Percentiles rank a stretch among this genome's conserved stretches.
These are phyloP conservation scores for Exaiptasia diaphana DNA, from an alignment of 64 coral and sea anemone genomes.

Conservation along the genomic window DNA sequence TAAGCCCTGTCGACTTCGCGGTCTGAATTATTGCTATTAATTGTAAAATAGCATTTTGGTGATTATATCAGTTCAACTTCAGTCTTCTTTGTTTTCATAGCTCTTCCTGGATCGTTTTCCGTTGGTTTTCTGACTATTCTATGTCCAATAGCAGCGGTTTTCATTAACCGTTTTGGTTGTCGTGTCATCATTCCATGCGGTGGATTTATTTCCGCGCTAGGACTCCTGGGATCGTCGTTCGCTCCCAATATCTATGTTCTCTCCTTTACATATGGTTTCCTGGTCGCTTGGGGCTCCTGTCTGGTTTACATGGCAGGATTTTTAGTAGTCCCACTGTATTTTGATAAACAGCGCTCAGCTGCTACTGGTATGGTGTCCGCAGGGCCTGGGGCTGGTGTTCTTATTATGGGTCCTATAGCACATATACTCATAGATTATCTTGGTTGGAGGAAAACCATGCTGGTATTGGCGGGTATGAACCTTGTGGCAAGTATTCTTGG, in stretches of 20 bases:
- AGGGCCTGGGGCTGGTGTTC: conserved; percentile 22
- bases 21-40: too few relatives aligned
- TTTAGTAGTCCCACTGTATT: neutral
- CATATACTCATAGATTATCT: neutral
- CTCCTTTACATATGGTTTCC: neutral
- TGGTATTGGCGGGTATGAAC: conserved; percentile 1
- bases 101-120: too few relatives aligned
- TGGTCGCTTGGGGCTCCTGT: neutral
- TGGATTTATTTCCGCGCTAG: neutral
- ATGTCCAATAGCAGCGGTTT: too few relatives aligned
- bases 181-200: too few relatives aligned
- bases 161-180: too few relatives aligned
- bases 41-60: too few relatives aligned
- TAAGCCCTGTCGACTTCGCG: too few relatives aligned
- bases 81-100: too few relatives aligned
- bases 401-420: conserved; percentile 6
- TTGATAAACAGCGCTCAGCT: neutral
- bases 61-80: too few relatives aligned
- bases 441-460: neutral
- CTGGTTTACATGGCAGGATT: neutral
- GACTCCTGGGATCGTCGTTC: neutral
- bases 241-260: conserved; percentile 4
- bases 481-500: neutral
- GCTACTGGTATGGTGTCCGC: neutral
- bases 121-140: too few relatives aligned